phyloP scores from a whole-genome alignment of 2,113 vertebrate genomes.

The Serinus canaria region DNA sequence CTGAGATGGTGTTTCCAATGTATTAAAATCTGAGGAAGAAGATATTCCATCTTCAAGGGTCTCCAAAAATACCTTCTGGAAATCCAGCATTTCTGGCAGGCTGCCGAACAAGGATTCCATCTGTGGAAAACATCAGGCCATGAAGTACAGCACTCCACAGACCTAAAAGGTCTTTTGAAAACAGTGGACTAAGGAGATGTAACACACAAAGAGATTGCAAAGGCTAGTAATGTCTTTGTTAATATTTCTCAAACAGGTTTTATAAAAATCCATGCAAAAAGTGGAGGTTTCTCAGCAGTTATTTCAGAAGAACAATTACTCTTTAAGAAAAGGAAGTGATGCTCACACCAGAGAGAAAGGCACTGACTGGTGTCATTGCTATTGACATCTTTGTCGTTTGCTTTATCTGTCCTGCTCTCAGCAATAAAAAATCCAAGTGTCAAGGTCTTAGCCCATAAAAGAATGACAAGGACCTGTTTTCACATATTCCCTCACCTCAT shows the following conservation, averaged over 20 bases:
- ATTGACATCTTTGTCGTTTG: not conserved
- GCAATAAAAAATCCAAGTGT: not conserved
- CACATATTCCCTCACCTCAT: constrained; percentile 84
- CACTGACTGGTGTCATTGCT: not conserved
- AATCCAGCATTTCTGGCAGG: constrained; percentile 95
- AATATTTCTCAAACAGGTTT: not conserved
- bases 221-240: not conserved
- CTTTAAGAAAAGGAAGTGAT: not conserved
- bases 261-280: not conserved
- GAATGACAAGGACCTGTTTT: not conserved
- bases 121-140: constrained; percentile 60
- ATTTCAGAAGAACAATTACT: not conserved
- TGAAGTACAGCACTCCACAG: not conserved
- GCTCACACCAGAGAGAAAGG: not conserved
- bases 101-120: constrained; percentile 99
- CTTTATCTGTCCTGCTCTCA: not conserved
- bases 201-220: not conserved
- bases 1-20: constrained; percentile 88
- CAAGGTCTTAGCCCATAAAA: not conserved
- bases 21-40: constrained; percentile 87
- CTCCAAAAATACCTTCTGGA: constrained; percentile 96
- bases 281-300: not conserved
- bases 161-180: not conserved
- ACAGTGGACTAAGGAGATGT: not conserved
- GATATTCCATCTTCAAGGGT: constrained; percentile 93